A percentile compares a stretch with the other conserved stretches of the same genome.
Conservation (phyloP, 2,113 vertebrate species). For the Ciconia maguari region DNA sequence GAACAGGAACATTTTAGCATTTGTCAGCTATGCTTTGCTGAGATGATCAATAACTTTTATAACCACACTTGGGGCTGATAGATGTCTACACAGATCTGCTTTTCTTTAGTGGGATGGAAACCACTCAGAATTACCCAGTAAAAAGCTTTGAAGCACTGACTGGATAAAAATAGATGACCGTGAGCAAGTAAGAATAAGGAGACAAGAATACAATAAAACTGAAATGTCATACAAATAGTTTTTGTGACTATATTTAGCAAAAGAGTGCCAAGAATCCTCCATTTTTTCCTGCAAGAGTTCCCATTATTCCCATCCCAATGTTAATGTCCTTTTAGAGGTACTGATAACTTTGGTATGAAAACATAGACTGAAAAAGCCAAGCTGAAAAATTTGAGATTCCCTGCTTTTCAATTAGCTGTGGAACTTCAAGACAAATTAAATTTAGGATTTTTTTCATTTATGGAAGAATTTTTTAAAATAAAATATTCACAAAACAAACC, state of each 20-base stretch:
- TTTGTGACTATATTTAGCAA: not conserved
- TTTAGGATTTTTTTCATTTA: not conserved
- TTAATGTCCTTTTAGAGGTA: not conserved
- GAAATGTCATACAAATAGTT: not conserved
- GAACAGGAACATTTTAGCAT: not conserved
- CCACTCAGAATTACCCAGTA: not conserved
- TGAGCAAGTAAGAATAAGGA: not conserved
- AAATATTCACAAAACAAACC: not conserved
- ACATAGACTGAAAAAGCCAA: not conserved
- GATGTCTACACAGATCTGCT: not conserved
- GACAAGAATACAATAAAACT: not conserved
- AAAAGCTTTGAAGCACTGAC: not conserved
- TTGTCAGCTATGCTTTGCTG: not conserved
- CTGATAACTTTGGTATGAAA: not conserved
- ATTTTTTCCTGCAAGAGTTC: not conserved
- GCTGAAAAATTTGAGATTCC: not conserved
- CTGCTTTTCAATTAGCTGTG: not conserved
- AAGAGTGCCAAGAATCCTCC: not conserved
- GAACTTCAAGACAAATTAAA: not conserved
- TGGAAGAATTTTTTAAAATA: not conserved
- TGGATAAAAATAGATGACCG: not conserved
- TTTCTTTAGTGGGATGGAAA: not conserved
- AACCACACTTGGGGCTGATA: not conserved
- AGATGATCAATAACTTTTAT: not conserved
- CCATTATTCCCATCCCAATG: not conserved